Conservation (phyloP, 2,888 invertebrate species). For the Drosophila limbata region DNA sequence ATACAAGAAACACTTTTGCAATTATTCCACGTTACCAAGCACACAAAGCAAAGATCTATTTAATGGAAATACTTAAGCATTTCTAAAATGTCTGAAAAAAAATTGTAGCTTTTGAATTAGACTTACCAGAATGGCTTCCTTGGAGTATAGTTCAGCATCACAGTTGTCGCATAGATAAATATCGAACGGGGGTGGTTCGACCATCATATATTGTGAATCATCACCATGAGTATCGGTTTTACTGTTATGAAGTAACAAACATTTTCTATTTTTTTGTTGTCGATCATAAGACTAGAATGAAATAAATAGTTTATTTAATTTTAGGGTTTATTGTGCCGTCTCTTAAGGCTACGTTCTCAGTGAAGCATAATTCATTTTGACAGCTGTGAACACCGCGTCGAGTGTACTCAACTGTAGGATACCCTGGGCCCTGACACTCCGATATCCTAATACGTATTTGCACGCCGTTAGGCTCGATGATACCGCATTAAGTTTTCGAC, state of each 20-base stretch:
- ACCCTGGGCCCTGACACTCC: too few relatives aligned
- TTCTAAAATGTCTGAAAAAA: background rate
- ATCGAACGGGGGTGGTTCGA: slow-evolving; percentile 87
- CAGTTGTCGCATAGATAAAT: slow-evolving; percentile 92
- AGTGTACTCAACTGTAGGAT: too few relatives aligned
- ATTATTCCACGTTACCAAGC: too few relatives aligned
- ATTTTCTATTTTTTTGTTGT: slow-evolving; percentile 84
- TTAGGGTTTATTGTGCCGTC: background rate
- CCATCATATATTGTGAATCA: slow-evolving; percentile 86
- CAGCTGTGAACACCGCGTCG: too few relatives aligned
- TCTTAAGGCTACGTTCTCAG: background rate
- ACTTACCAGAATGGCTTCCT: slow-evolving; percentile 86
- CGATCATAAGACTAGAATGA: slow-evolving; percentile 84
- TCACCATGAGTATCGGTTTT: slow-evolving; percentile 79
- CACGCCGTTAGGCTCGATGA: too few relatives aligned
- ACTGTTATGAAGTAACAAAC: slow-evolving; percentile 85
- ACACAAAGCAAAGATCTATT: too few relatives aligned
- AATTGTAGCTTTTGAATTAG: background rate
- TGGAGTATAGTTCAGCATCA: slow-evolving; percentile 89
- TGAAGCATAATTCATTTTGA: background rate
- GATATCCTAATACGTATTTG: too few relatives aligned
- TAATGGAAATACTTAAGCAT: too few relatives aligned
- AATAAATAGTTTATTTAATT: slow-evolving; percentile 3
- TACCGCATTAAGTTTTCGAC: too few relatives aligned
- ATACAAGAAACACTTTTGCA: too few relatives aligned